Evolutionary conservation across 1,140 invertebrate genomes (phyloP).

Genomic region (Hyposmocoma kahamanoa): DNA sequence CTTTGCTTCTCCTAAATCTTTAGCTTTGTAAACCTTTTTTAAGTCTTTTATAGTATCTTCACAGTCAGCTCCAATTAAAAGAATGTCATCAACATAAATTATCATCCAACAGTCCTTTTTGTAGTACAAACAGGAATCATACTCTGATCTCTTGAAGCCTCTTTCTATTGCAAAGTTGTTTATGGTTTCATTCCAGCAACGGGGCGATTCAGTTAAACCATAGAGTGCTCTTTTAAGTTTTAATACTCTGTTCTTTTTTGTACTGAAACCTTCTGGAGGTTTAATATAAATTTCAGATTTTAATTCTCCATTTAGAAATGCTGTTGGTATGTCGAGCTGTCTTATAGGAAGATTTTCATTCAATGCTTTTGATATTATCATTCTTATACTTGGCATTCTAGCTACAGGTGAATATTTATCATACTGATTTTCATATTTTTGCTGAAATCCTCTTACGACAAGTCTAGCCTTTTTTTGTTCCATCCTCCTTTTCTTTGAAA

Average conservation of each 20-base stretch:
- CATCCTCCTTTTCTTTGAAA: too few species aligned
- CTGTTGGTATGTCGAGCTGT: too few species aligned
- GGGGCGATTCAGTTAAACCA: conserved; percentile 11
- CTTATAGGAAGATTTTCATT: too few species aligned
- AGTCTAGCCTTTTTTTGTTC: too few species aligned
- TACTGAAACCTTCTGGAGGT: conserved; percentile 8
- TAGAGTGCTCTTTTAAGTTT: conserved; percentile 14
- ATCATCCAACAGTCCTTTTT: conserved; percentile 9
- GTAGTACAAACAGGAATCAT: conserved; percentile 21
- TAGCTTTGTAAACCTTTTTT: conserved; percentile 1
- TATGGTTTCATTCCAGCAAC: conserved; percentile 15
- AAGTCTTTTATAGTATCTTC: not conserved
- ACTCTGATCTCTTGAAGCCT: conserved; percentile 14
- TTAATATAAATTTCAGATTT: conserved; percentile 11
- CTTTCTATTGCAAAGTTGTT: conserved; percentile 4
- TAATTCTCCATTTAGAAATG: conserved; percentile 11
- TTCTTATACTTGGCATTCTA: too few species aligned
- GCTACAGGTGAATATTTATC: too few species aligned
- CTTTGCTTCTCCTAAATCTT: conserved; percentile 4
- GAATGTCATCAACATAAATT: conserved; percentile 19
- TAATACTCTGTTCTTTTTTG: conserved; percentile 5
- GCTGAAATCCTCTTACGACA: too few species aligned
- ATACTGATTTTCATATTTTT: too few species aligned
- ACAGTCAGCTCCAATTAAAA: conserved; percentile 12
- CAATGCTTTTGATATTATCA: too few species aligned